A percentile compares a stretch with the other conserved stretches of the same genome.
Evolutionary conservation across 2,797 vertebrate genomes (phyloP).

Genomic region (Channa striata): DNA sequence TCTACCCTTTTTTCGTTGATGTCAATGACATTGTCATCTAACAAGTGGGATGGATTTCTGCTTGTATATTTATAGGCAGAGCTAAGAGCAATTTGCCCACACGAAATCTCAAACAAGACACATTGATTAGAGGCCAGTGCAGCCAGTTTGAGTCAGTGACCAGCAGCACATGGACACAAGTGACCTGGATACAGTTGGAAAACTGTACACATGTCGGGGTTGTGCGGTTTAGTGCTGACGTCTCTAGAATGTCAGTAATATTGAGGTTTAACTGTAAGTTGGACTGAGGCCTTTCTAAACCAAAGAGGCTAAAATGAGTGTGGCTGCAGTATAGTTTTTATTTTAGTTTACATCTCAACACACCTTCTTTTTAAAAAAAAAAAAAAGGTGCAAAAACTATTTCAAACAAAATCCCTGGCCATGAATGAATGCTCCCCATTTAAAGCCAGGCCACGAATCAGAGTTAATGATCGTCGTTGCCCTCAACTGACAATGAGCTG

Average conservation of each 20-base stretch:
- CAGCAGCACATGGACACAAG: conserved; percentile 44
- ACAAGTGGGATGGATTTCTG: conserved; percentile 35
- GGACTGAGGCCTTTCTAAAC: conserved; percentile 18
- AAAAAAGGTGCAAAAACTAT: conserved; percentile 1
- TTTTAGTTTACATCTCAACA: conserved; percentile 5
- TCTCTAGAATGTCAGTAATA: conserved; percentile 16
- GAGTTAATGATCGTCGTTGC: conserved; percentile 36
- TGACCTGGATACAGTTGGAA: conserved; percentile 38
- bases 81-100: conserved; percentile 42
- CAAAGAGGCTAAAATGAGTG: conserved; percentile 5
- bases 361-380: conserved; percentile 5
- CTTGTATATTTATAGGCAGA: conserved; percentile 54
- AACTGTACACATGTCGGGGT: conserved; percentile 11
- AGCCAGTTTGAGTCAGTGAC: conserved; percentile 63
- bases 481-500: conserved; percentile 52
- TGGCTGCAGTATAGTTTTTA: conserved; percentile 8
- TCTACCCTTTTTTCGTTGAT: conserved; percentile 32
- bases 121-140: conserved; percentile 64
- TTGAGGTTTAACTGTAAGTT: conserved; percentile 25
- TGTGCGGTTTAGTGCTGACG: conserved; percentile 46
- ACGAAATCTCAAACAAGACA: conserved; percentile 45
- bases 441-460: conserved; percentile 22
- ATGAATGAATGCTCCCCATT: conserved; percentile 38
- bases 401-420: background rate
- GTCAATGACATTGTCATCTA: conserved; percentile 39